Base-by-base conservation (phyloP, 2,888 invertebrate species). In the Stenurella melanura region DNA sequence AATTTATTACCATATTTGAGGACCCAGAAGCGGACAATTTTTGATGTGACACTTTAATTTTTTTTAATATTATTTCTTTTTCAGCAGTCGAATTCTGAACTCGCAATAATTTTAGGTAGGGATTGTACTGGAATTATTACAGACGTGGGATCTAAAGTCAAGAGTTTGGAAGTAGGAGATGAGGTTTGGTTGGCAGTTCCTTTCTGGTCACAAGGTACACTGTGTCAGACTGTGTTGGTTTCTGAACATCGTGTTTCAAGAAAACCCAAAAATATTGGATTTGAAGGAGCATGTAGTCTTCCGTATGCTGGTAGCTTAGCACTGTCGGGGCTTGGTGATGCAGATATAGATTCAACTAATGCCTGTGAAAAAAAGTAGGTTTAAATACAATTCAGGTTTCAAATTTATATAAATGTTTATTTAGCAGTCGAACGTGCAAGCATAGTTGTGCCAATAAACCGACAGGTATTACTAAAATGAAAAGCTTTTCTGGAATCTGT, bases 101-200 rank as follows among this genome's bases (percentile, higher is more conserved):
- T 92, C 78, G 93, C 93, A 17, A 89, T 93, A 66, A 90, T 91
- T 61, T 86, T 93, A 50, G 94, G 94, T 0, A 90, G 93, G 79
- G 93, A 93, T 85, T 93, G 93, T 85, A 89, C 93, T 11, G 94
- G 94, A 38, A 86, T 93, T 56, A 90, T 93, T 11, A 89, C 92
- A 21, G 93, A 93, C 80, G 90, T 93, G 60, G 93, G 93, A n/a
- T 89, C 88, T 78, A 89, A 90, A 79, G 93, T 93, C 9, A 89
- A 89, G 26, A 89, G 91, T 76, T 90, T 93, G 81, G 92, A 93
- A 83, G 90, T 93, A 21, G 93, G 93, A 1, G 93, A 93, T 83
- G 92, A 92, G 87, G 93, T 93, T 34, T 93, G 92, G 91, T 86
- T 92, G 68, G 89, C 90, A 5, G 90, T 91, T 17, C 92, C 93